A percentile compares a stretch with the other conserved stretches of the same genome.
These are phyloP conservation scores for Xylophagus ater DNA, from an alignment of 2,888 invertebrate genomes.

Conservation along the genomic window DNA sequence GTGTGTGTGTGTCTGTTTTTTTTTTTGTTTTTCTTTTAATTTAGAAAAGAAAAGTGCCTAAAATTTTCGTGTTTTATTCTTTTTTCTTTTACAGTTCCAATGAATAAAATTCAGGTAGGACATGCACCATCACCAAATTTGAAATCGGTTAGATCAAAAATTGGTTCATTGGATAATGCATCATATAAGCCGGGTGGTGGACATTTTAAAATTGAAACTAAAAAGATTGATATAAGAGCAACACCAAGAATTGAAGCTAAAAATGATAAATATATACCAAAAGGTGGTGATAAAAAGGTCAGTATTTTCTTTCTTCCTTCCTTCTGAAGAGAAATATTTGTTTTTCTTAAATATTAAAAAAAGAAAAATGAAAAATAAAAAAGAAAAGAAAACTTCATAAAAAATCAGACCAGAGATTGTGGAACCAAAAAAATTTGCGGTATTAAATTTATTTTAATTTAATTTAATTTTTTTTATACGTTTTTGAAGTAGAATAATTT, in stretches of 20 bases:
- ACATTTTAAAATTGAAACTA: constrained; percentile 75
- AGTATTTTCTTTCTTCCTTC: no score
- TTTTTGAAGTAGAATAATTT: no score
- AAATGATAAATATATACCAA: constrained; percentile 77
- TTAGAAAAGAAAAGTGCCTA: not conserved
- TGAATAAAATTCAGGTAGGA: constrained; percentile 89
- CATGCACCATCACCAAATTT: constrained; percentile 85
- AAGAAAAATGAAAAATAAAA: no score
- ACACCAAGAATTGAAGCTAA: constrained; percentile 83
- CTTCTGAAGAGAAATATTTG: no score
- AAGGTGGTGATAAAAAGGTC: constrained; percentile 87
- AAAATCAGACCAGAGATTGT: no score
- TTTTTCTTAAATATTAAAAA: no score
- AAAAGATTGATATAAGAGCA: constrained; percentile 74
- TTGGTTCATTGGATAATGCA: constrained; percentile 82
- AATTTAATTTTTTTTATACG: no score
- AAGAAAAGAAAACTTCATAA: no score
- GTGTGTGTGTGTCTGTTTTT: constrained; percentile 23
- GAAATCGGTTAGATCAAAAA: constrained; percentile 84
- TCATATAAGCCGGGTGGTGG: constrained; percentile 84
- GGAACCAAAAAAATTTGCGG: no score
- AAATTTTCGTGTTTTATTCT: no score
- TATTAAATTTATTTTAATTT: no score
- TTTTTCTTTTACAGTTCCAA: constrained; percentile 59
- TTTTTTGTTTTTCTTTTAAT: not conserved